These are phyloP conservation scores for Micrastur ruficollis DNA, from an alignment of 2,797 vertebrate genomes.

Conservation along the genomic window DNA sequence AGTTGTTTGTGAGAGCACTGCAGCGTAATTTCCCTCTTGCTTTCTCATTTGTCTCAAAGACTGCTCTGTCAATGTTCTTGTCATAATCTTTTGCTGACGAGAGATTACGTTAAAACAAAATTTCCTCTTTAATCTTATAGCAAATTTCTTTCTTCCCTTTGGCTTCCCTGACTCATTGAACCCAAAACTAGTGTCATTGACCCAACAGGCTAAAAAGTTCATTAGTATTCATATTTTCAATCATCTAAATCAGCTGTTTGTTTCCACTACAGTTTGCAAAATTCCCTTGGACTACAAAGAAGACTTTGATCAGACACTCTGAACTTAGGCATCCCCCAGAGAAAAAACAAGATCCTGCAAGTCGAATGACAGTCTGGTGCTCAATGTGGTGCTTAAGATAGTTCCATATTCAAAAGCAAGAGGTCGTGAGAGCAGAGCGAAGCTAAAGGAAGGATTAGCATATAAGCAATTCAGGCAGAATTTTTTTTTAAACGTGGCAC, in stretches of 20 bases:
- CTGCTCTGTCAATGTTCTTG: neutral
- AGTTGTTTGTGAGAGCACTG: neutral
- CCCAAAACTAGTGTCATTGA: neutral
- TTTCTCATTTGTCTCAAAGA: neutral
- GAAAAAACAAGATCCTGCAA: neutral
- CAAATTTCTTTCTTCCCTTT: neutral
- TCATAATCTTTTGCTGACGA: neutral
- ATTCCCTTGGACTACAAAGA: neutral
- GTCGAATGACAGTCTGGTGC: neutral
- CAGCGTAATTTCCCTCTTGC: neutral
- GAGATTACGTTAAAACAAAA: neutral
- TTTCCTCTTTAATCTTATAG: neutral
- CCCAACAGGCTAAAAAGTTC: neutral
- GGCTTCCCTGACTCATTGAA: neutral
- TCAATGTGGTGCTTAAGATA: neutral
- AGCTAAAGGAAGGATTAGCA: neutral
- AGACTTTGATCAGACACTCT: neutral
- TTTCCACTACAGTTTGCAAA: slow-evolving; percentile 17
- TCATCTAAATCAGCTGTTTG: neutral
- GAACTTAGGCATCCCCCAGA: neutral
- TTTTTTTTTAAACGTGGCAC: neutral
- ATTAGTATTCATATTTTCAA: slow-evolving; percentile 19
- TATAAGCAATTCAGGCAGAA: neutral
- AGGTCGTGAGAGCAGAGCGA: neutral
- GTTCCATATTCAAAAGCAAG: neutral